Evolutionary conservation across 2,113 vertebrate genomes (phyloP), one percentile per base, ranked within the genome.

Genomic region (Cyprinodon tularosa): DNA sequence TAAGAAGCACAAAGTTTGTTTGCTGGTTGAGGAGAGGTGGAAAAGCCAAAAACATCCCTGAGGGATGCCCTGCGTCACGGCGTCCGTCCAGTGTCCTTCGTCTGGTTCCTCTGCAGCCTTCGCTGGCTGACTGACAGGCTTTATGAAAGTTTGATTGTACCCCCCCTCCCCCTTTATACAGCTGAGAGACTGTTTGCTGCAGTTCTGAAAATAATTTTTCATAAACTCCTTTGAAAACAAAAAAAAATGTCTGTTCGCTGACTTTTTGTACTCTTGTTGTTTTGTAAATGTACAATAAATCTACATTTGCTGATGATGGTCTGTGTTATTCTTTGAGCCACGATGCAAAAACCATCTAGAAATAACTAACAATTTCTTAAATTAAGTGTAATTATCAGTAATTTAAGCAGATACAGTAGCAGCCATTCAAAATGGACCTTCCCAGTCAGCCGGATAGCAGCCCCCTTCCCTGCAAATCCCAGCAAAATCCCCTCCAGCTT

Each of bases 271-370:
- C 94, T 92, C 92, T 92, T 92, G 92, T 93, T 91, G 94, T 95
- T 95, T 95, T 95, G 93, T 94, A 94, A 93, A 94, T 92, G 93
- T 93, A 89, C 85, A 95, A 92, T 94, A 94, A 94, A 94, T 94
- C 91, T 85, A 88, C 87, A 94, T 94, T 94, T 94, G 92, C 86
- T 92, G 91, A 95, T 76, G 66, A 73, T 38, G 1, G 0, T n/a
- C 50, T 20, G 0, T 1, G 20, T 57, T 64, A 14, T 57, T 13
- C 48, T 64, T 59, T 47, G 29, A 29, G 29, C 29, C 29, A 29
- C 29, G 29, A 29, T 29, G 29, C 29, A 29, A 29, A 29, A 29
- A 29, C 1, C 29, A 29, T 29, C 29, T 29, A 29, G 29, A 29
- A 29, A 29, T 29, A 29, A 29, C 29, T 29, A 29, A 29, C 29